A percentile compares a stretch with the other conserved stretches of the same genome.
Evolutionary conservation across 2,888 invertebrate species (phyloP).

Genomic region (Chesias legatella): DNA sequence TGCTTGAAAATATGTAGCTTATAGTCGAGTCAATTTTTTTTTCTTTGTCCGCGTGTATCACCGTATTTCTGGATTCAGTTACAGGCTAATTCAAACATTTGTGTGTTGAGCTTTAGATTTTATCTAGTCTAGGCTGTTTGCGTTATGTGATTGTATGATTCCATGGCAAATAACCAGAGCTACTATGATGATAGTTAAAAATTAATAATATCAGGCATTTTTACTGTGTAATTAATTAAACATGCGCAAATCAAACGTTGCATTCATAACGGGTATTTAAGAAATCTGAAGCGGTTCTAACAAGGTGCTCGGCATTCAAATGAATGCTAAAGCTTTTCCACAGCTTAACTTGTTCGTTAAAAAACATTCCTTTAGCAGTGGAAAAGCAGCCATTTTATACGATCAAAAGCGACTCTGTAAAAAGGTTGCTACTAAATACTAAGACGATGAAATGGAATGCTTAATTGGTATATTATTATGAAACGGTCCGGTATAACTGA

Average conservation of each 20-base stretch:
- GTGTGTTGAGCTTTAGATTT: too few species aligned
- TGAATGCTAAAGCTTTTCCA: constrained; percentile 58
- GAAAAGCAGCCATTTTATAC: constrained; percentile 51
- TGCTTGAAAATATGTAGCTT: too few species aligned
- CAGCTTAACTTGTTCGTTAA: constrained; percentile 62
- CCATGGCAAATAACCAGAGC: too few species aligned
- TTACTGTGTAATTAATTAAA: constrained; percentile 47
- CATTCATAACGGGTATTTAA: constrained; percentile 57
- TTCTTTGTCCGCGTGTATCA: too few species aligned
- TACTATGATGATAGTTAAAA: too few species aligned
- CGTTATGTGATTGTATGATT: too few species aligned
- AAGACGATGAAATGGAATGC: constrained; percentile 33
- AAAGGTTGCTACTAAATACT: constrained; percentile 46
- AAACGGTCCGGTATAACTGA: constrained; percentile 21
- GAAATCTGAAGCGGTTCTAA: constrained; percentile 63
- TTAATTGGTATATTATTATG: constrained; percentile 37
- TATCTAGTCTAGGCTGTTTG: too few species aligned
- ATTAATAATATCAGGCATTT: too few species aligned
- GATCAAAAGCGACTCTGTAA: constrained; percentile 51
- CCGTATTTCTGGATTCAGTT: too few species aligned
- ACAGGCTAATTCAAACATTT: too few species aligned
- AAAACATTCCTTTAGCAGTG: constrained; percentile 51
- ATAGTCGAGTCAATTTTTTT: too few species aligned
- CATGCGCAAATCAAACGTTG: constrained; percentile 41
- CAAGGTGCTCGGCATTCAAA: constrained; percentile 65